A percentile compares a stretch with the other conserved stretches of the same genome.
These are phyloP conservation scores for Tryphoninae sp. DNA, from an alignment of 2,888 invertebrate species.

Conservation along the genomic window DNA sequence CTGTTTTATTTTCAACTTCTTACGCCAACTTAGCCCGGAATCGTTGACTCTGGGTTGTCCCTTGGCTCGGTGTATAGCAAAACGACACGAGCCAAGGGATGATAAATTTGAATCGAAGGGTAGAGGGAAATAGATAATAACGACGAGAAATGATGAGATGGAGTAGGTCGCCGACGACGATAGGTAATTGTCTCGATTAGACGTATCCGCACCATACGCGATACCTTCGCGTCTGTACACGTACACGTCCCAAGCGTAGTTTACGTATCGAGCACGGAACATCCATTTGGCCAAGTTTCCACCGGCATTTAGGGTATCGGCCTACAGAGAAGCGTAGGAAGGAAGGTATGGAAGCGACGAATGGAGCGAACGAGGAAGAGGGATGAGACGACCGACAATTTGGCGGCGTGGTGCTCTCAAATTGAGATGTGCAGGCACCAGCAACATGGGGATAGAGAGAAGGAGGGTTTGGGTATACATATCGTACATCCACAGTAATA, in stretches of 20 bases:
- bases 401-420: conserved; percentile 12
- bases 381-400: conserved; percentile 31
- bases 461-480: conserved; percentile 8
- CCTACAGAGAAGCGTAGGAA: background rate
- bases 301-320: conserved; percentile 16
- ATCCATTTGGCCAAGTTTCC: conserved; percentile 43
- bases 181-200: conserved; percentile 58
- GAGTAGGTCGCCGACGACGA: conserved; percentile 15
- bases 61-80: background rate
- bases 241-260: conserved; percentile 16
- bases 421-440: conserved; percentile 40
- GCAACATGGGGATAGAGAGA: background rate
- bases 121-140: conserved; percentile 51
- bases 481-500: background rate
- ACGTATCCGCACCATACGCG: conserved; percentile 38
- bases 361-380: conserved; percentile 5
- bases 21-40: conserved; percentile 24
- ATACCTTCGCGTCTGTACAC: conserved; percentile 4
- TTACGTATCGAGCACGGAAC: conserved; percentile 33
- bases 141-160: conserved; percentile 35
- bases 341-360: conserved; percentile 33
- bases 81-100: background rate
- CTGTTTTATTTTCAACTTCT: conserved; percentile 10
- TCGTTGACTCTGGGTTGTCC: background rate
- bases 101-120: background rate